Percentiles rank a stretch among this genome's conserved stretches.
These are phyloP conservation scores for Cynopterus sphinx DNA, from an alignment of 2,797 vertebrate genomes.

Conservation along the genomic window DNA sequence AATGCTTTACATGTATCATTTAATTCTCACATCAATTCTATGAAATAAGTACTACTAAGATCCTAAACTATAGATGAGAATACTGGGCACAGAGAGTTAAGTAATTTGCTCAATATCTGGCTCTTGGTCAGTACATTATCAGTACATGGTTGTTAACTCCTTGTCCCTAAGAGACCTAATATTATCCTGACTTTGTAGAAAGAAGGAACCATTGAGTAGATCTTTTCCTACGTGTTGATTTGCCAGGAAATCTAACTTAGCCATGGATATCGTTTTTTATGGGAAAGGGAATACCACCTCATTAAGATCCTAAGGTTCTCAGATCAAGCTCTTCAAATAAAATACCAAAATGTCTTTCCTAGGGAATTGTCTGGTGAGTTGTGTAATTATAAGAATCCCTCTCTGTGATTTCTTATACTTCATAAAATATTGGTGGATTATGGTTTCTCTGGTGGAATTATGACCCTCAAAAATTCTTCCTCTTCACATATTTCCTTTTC, in stretches of 20 bases:
- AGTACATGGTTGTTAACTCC: neutral
- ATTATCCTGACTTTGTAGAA: neutral
- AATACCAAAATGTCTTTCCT: neutral
- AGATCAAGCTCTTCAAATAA: neutral
- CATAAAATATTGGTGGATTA: neutral
- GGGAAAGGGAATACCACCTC: neutral
- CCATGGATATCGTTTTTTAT: neutral
- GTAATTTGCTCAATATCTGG: neutral
- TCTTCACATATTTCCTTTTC: neutral
- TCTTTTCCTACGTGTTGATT: neutral
- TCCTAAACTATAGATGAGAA: neutral
- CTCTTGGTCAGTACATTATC: neutral
- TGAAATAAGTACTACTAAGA: neutral
- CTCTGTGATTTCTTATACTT: neutral
- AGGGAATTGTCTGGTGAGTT: neutral
- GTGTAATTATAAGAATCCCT: neutral
- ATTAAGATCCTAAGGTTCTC: neutral
- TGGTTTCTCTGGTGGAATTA: neutral
- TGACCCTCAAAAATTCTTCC: neutral
- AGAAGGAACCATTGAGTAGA: neutral
- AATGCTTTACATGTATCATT: neutral
- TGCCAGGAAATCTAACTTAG: neutral
- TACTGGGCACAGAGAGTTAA: neutral
- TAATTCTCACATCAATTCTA: neutral
- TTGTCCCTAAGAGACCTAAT: neutral